Base-by-base conservation (phyloP, 2,113 vertebrate genomes). In the Lasiurus borealis region DNA sequence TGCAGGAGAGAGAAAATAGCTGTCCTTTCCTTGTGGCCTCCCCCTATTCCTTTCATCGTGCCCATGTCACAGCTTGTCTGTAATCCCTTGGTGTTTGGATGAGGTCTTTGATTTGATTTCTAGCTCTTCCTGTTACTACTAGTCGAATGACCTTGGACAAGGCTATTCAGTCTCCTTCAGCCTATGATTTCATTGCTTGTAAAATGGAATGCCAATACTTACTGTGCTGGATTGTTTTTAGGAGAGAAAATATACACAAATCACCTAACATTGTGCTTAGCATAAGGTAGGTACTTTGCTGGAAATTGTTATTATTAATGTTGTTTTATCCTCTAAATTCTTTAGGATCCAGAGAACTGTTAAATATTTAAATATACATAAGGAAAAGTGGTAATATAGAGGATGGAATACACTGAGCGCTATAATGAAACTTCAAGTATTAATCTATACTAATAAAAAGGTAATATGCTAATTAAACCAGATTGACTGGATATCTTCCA, bases 41-140 rank as follows among this genome's bases (percentile, higher is more conserved):
- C 21, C 23, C 23, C 50, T 76, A 12, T 14, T 54, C 86, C 12
- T 88, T n/a, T 8, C 19, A 23, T 44, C 21, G 25, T 46, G 52
- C 18, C 15, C 18, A 1, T 8, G 23, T 77, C 31, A 78, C 36
- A 72, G 16, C 52, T 48, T 40, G 10, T 85, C 36, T 89, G 48
- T 82, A 72, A 77, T 6, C 40, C 57, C n/a, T 46, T 90, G 59
- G 36, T 94, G n/a, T 84, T 76, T 48, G 44, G 59, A 21, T 23
- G 40, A 94, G 27, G 31, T 14, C 27, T 76, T 87, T 69, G 59
- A 76, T 95, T 94, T 90, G 66, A 92, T 86, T 89, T 85, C 14
- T 23, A 78, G 69, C 40, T 86, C 54, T 93, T 85, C 73, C 64
- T 27, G 36, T 75, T 64, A 88, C 68, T 19, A 52, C 82, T 19